These are phyloP conservation scores for Poeciliopsis retropinna DNA, from an alignment of 2,113 vertebrate species.

Conservation along the genomic window DNA sequence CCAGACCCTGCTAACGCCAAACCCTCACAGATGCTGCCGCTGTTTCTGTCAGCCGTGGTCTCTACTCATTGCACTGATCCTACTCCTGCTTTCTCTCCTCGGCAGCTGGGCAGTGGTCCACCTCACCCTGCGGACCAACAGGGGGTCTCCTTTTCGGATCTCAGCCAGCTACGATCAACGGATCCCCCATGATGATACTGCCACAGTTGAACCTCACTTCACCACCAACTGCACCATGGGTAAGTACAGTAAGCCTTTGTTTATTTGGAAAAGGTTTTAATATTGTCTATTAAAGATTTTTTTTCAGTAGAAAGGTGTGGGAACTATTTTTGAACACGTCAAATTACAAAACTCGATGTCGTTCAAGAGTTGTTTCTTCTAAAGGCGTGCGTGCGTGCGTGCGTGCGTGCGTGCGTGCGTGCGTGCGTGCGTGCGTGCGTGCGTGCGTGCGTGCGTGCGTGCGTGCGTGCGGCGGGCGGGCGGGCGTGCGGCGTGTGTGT, in stretches of 20 bases:
- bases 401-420: no score
- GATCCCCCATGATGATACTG: constrained; percentile 63
- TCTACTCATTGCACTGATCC: constrained; percentile 71
- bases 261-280: not conserved
- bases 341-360: not conserved
- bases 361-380: not conserved
- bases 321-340: not conserved
- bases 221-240: constrained; percentile 83
- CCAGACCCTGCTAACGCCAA: constrained; percentile 44
- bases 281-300: not conserved
- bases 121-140: constrained; percentile 71
- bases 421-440: no score
- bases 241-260: constrained; percentile 57
- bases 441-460: no score
- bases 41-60: constrained; percentile 63
- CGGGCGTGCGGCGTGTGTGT: not conserved
- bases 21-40: constrained; percentile 26
- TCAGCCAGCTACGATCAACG: constrained; percentile 76
- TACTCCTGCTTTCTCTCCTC: constrained; percentile 82
- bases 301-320: not conserved
- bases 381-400: no score
- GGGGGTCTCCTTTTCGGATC: constrained; percentile 73
- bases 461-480: no score
- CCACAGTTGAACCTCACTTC: constrained; percentile 77
- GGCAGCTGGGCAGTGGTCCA: constrained; percentile 84